phyloP scores from a whole-genome alignment of 2,113 vertebrate species.

The Heliornis fulica region DNA sequence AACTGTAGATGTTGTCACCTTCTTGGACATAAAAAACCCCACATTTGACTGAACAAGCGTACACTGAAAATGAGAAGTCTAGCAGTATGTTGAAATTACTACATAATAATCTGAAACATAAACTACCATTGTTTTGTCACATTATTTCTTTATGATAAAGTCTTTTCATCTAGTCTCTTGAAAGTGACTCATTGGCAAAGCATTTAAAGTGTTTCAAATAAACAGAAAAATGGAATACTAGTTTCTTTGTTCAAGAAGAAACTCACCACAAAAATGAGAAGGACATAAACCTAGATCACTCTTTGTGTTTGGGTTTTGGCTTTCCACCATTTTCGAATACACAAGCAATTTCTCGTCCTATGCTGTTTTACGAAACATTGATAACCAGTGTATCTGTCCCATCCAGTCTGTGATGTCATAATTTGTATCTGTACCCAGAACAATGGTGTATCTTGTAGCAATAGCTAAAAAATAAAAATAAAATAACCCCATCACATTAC shows the following conservation, averaged over 20 bases:
- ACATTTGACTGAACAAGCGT: neutral
- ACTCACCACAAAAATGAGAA: neutral
- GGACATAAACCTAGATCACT: neutral
- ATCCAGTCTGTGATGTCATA: neutral
- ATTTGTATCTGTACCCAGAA: neutral
- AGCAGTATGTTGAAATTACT: neutral
- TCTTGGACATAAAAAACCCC: neutral
- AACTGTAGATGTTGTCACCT: neutral
- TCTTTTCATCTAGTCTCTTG: constrained; percentile 10
- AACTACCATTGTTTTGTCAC: neutral
- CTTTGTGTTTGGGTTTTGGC: neutral
- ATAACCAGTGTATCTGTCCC: neutral
- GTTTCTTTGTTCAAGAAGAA: neutral
- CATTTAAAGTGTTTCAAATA: neutral
- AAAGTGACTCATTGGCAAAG: neutral
- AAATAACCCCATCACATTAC: neutral
- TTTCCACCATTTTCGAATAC: neutral
- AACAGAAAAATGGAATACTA: neutral
- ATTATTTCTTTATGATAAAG: neutral
- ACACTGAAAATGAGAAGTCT: neutral
- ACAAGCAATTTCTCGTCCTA: neutral
- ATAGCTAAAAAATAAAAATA: neutral
- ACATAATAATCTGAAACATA: neutral
- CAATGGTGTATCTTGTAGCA: neutral
- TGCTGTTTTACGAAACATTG: neutral